Percentiles rank a stretch among this genome's conserved stretches.
Evolutionary conservation across 2,797 vertebrate genomes (phyloP).

Genomic region (Enteromius fasciolatus): DNA sequence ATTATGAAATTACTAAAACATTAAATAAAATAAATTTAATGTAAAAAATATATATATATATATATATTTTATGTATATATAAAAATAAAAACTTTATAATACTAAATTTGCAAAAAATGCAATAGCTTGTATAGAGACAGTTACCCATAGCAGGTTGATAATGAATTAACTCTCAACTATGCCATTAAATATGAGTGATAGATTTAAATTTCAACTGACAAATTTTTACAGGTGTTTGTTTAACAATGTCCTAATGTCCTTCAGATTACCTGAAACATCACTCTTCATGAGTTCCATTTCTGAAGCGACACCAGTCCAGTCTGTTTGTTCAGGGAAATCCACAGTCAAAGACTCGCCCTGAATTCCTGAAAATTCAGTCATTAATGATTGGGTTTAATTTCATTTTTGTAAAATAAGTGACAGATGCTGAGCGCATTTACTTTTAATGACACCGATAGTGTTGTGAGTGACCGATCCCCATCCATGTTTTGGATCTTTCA

Average conservation of each 20-base stretch:
- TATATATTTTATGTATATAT: too few species aligned
- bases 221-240: not conserved
- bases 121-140: not conserved
- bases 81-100: not conserved
- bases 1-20: too few species aligned
- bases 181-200: too few species aligned
- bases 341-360: conserved; percentile 22
- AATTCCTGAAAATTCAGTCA: not conserved
- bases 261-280: conserved; percentile 40
- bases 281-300: conserved; percentile 43
- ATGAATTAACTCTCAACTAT: too few species aligned
- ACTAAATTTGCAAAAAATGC: not conserved
- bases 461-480: conserved; percentile 43
- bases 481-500: conserved; percentile 39
- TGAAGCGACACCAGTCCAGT: conserved; percentile 35
- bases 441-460: conserved; percentile 37
- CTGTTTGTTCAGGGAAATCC: conserved; percentile 44
- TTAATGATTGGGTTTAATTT: not conserved
- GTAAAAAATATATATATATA: too few species aligned
- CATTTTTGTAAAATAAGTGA: not conserved
- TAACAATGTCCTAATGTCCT: not conserved
- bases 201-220: too few species aligned
- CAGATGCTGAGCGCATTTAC: not conserved
- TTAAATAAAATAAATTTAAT: not conserved
- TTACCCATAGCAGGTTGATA: not conserved